Evolutionary conservation across 2,888 invertebrate genomes (phyloP).

Genomic region (Plebejus anna): DNA sequence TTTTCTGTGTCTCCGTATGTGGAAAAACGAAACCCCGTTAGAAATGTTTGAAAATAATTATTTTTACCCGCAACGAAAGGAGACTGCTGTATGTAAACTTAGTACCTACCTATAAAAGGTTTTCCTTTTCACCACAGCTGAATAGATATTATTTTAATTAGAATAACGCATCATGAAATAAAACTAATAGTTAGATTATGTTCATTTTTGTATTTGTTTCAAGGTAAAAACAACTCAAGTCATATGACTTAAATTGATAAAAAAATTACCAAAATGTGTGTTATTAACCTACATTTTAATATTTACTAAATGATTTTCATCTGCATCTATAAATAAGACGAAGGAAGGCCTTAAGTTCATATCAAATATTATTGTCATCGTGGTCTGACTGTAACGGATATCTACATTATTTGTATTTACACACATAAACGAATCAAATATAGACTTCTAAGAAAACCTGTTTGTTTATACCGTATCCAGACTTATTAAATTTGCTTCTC

Average conservation of each 20-base stretch:
- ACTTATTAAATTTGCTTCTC: neutral
- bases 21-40: no score
- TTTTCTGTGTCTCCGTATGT: no score
- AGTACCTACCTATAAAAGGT: neutral
- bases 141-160: no score
- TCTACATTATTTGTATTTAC: conserved; percentile 6
- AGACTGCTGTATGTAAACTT: no score
- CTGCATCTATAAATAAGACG: conserved; percentile 2
- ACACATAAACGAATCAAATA: conserved; percentile 1
- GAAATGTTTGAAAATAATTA: no score
- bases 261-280: neutral
- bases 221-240: neutral
- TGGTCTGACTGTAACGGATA: conserved; percentile 1
- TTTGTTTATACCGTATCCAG: neutral
- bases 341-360: conserved; percentile 16
- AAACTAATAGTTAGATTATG: neutral
- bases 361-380: conserved; percentile 25
- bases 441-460: conserved; percentile 9
- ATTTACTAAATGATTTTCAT: conserved; percentile 19
- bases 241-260: neutral
- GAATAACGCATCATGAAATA: neutral
- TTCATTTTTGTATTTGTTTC: neutral
- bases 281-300: conserved; percentile 24
- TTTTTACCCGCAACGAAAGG: no score
- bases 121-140: neutral